These are phyloP conservation scores for Rhinogobius similis DNA, from an alignment of 2,113 vertebrate genomes.

Conservation along the genomic window DNA sequence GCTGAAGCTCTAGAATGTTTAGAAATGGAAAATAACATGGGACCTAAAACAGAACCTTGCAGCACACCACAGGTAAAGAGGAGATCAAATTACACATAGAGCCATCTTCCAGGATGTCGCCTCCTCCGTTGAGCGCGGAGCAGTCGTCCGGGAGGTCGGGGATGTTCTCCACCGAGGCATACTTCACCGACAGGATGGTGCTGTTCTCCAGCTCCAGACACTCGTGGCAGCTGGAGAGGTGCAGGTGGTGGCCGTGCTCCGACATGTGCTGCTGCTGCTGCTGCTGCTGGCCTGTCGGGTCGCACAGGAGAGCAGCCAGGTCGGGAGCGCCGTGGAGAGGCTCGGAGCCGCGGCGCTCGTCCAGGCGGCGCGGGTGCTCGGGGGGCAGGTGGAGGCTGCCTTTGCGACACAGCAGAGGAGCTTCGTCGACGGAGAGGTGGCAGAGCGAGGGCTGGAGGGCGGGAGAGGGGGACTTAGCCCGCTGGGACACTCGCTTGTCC, in stretches of 20 bases:
- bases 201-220: slow-evolving; percentile 91
- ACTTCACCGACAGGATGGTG: slow-evolving; percentile 91
- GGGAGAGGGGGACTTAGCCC: not conserved
- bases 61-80: too few relatives aligned
- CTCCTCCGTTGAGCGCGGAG: slow-evolving; percentile 10
- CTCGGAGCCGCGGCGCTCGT: slow-evolving; percentile 56
- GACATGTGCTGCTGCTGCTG: slow-evolving; percentile 63
- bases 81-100: too few relatives aligned
- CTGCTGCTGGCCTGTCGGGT: slow-evolving; percentile 5
- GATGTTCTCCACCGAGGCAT: slow-evolving; percentile 87
- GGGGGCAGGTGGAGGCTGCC: slow-evolving; percentile 39
- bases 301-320: not conserved
- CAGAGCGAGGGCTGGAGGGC: not conserved
- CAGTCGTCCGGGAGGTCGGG: slow-evolving; percentile 82
- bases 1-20: too few relatives aligned
- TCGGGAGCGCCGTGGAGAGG: slow-evolving; percentile 22
- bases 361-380: slow-evolving; percentile 16
- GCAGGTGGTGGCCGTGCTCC: slow-evolving; percentile 77
- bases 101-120: slow-evolving; percentile 41
- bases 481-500: too few relatives aligned
- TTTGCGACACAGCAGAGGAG: slow-evolving; percentile 22
- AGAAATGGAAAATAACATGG: too few relatives aligned
- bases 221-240: slow-evolving; percentile 90
- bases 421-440: not conserved
- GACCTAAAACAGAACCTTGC: too few relatives aligned